Conservation (phyloP, 1,140 invertebrate genomes). For the Sesamia nonagrioides region DNA sequence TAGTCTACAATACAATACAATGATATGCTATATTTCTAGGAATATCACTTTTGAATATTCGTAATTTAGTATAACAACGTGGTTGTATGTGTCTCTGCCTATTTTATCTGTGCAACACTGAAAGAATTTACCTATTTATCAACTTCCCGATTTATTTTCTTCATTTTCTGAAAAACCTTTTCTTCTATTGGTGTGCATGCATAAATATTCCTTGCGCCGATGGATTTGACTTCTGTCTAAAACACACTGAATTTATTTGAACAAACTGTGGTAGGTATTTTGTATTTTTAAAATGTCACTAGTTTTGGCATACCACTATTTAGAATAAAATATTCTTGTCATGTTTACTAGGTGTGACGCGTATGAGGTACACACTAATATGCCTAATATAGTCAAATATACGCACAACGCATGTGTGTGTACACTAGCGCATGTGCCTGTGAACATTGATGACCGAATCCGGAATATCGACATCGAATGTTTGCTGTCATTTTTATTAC, state of each 20-base stretch:
- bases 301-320: background rate
- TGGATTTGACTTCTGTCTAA: too few relatives aligned
- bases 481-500: constrained; percentile 78
- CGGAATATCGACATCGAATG: constrained; percentile 72
- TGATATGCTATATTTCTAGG: background rate
- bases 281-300: background rate
- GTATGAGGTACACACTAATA: constrained; percentile 52
- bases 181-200: too few relatives aligned
- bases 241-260: too few relatives aligned
- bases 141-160: too few relatives aligned
- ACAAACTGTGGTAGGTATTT: too few relatives aligned
- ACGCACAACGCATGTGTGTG: constrained; percentile 46
- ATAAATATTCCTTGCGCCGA: too few relatives aligned
- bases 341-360: constrained; percentile 49
- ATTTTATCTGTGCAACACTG: too few relatives aligned
- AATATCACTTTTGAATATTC: background rate
- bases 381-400: constrained; percentile 52
- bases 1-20: too few relatives aligned
- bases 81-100: background rate
- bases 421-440: background rate
- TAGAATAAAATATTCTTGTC: constrained; percentile 4
- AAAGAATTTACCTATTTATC: too few relatives aligned
- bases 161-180: too few relatives aligned
- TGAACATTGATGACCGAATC: constrained; percentile 68
- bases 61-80: background rate